Evolutionary conservation across 1,140 invertebrate species (phyloP).

Genomic region (Akabosia matsudoensis): DNA sequence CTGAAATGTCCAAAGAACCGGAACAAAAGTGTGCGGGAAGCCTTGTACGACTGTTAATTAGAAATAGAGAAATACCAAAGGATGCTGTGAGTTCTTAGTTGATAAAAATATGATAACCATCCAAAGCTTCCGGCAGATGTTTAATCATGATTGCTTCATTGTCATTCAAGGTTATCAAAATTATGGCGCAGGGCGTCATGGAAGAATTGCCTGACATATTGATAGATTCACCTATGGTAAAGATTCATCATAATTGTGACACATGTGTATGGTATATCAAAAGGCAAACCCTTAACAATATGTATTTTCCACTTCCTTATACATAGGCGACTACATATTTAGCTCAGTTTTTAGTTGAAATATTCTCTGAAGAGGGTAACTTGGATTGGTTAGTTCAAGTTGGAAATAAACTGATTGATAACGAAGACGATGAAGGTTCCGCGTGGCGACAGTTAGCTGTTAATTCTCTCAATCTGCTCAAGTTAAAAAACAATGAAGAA

Average conservation of each 20-base stretch:
- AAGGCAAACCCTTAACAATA: background rate
- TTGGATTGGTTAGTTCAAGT: slow-evolving; percentile 39
- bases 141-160: background rate
- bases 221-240: slow-evolving; percentile 43
- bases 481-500: slow-evolving; percentile 36
- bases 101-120: too few relatives aligned
- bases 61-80: slow-evolving; percentile 19
- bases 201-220: slow-evolving; percentile 41
- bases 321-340: slow-evolving; percentile 34
- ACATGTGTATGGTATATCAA: too few relatives aligned
- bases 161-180: slow-evolving; percentile 29
- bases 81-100: slow-evolving; percentile 14
- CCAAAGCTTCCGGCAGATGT: too few relatives aligned
- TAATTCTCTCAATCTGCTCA: slow-evolving; percentile 32
- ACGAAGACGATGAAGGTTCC: slow-evolving; percentile 8
- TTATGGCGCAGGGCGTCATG: slow-evolving; percentile 37
- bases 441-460: slow-evolving; percentile 24
- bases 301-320: background rate
- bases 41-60: slow-evolving; percentile 39
- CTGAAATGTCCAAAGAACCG: slow-evolving; percentile 41
- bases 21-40: slow-evolving; percentile 40
- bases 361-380: slow-evolving; percentile 41
- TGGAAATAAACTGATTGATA: slow-evolving; percentile 19
- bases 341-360: slow-evolving; percentile 38
- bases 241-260: background rate